Conservation (phyloP, 35 echinoderm and acorn worm genomes). For the Acanthaster planci region DNA sequence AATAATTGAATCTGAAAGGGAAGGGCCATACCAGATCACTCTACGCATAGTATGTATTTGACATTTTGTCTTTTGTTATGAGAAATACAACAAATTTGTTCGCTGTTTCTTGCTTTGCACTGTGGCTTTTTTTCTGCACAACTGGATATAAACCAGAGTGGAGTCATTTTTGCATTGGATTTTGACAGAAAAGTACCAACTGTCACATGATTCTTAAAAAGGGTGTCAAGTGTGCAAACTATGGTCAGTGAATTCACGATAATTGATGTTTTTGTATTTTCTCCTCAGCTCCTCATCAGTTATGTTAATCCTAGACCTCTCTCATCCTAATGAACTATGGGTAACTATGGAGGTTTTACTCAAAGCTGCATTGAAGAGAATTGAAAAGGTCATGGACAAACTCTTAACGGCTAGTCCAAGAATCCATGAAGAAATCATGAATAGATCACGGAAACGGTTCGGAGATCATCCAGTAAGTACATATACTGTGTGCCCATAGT, state of each 20-base stretch:
- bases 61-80: too few species aligned
- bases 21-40: too few species aligned
- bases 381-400: slow-evolving; percentile 70
- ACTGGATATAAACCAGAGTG: too few species aligned
- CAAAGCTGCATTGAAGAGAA: slow-evolving; percentile 52
- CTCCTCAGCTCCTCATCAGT: slow-evolving; percentile 64
- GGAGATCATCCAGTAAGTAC: slow-evolving; percentile 84
- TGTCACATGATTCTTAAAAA: neutral
- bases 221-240: neutral
- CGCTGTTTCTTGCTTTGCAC: too few species aligned
- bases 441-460: slow-evolving; percentile 61
- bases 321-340: slow-evolving; percentile 89
- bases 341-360: slow-evolving; percentile 78
- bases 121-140: too few species aligned
- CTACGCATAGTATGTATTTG: too few species aligned
- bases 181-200: too few species aligned
- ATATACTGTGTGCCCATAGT: neutral
- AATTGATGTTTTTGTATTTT: neutral
- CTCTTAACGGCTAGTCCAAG: slow-evolving; percentile 48
- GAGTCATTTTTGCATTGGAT: too few species aligned
- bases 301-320: slow-evolving; percentile 83
- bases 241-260: neutral
- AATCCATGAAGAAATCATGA: slow-evolving; percentile 70
- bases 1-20: too few species aligned
- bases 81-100: too few species aligned